These are phyloP conservation scores for Gulo gulo DNA, from an alignment of 2,113 vertebrate genomes.

Conservation along the genomic window DNA sequence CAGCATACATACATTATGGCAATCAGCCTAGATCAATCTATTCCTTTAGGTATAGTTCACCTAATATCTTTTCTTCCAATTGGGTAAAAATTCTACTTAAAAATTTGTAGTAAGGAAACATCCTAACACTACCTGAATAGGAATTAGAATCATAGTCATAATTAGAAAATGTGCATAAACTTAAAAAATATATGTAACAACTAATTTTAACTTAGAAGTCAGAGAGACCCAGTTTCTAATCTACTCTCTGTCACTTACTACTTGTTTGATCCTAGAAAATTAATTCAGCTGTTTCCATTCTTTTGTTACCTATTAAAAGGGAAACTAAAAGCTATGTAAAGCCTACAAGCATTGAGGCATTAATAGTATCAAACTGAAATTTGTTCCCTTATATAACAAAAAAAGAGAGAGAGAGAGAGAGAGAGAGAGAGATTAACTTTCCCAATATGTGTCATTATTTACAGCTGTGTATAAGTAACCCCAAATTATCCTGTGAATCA, in stretches of 20 bases:
- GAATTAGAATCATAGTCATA: neutral
- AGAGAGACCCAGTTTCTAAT: neutral
- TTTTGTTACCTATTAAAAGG: neutral
- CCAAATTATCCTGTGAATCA: neutral
- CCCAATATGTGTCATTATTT: neutral
- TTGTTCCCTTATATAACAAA: neutral
- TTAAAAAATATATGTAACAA: neutral
- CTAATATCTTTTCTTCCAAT: neutral
- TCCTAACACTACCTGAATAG: neutral
- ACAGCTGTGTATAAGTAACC: neutral
- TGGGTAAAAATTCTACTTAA: neutral
- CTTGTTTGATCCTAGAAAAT: neutral
- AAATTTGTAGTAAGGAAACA: neutral
- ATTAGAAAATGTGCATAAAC: neutral
- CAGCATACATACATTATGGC: neutral
- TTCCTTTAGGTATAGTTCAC: neutral
- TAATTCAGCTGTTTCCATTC: neutral
- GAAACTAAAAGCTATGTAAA: neutral
- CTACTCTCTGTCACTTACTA: neutral
- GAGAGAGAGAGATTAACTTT: neutral
- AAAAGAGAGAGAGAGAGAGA: too few relatives aligned
- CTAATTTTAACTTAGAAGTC: neutral
- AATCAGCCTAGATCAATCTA: neutral
- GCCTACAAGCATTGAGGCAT: neutral
- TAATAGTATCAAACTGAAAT: neutral